Conservation (phyloP, 2,797 vertebrate genomes). For the Hyperoplus lanceolatus region DNA sequence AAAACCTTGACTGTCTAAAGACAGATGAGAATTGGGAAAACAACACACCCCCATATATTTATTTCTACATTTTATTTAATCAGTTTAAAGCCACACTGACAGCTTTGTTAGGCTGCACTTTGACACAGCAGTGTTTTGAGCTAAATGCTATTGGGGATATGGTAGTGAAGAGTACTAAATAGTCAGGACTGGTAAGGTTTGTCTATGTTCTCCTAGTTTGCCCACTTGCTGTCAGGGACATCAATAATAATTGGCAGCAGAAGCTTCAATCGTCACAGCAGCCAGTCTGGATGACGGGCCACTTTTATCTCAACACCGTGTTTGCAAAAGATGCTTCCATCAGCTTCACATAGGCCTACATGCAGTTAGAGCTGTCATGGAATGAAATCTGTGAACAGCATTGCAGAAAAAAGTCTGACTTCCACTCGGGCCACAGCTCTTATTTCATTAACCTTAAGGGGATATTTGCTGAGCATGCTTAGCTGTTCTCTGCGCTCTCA, state of each 20-base stretch:
- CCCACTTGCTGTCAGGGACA: not conserved
- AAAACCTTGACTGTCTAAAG: not conserved
- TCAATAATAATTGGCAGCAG: slow-evolving; percentile 24
- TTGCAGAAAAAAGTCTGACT: slow-evolving; percentile 38
- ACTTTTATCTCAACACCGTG: slow-evolving; percentile 20
- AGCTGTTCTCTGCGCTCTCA: slow-evolving; percentile 9
- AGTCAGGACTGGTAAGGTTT: slow-evolving; percentile 2
- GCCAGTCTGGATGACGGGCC: slow-evolving; percentile 17
- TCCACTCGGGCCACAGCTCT: slow-evolving; percentile 24
- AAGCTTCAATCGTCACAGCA: slow-evolving; percentile 29
- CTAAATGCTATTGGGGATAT: not conserved
- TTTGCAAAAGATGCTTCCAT: slow-evolving; percentile 25
- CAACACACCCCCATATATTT: not conserved
- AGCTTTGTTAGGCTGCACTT: not conserved
- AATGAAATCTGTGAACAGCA: slow-evolving; percentile 21
- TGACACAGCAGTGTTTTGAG: not conserved
- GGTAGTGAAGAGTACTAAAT: not conserved
- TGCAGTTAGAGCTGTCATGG: slow-evolving; percentile 18
- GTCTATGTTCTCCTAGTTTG: slow-evolving; percentile 1
- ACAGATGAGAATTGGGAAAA: not conserved
- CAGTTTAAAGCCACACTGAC: not conserved
- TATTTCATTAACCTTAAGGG: slow-evolving; percentile 58
- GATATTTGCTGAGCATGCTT: slow-evolving; percentile 52
- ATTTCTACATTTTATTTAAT: not conserved
- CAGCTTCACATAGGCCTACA: not conserved